Evolutionary conservation across 2,888 invertebrate species (phyloP), one percentile per base, ranked within the genome.

Genomic region (Coecobrya sp.): DNA sequence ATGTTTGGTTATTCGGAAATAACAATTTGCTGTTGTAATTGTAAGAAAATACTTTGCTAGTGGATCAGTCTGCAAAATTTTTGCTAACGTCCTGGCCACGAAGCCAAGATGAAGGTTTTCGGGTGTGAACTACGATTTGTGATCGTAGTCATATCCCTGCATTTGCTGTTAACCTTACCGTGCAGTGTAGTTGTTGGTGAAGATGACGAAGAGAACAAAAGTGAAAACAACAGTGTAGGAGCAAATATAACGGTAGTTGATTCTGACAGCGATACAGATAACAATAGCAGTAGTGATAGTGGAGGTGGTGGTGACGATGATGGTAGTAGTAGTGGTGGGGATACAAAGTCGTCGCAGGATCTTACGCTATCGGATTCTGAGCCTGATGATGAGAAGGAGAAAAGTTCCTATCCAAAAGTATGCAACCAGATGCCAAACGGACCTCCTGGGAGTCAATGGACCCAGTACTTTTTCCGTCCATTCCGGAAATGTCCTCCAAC

Each of bases 401-500:
- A 85, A 52, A 49, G 36, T 22, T 19, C 81, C 22, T 73, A 73
- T 55, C 92, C 89, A 8, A 88, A 86, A 89, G 42, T 49, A 27
- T 89, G 81, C 68, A 82, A 84, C 42, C 79, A 91, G 76, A 91
- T 81, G 81, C 85, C 89, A 10, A 85, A 91, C n/a, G 81, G 76
- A 1, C 88, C 81, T 3, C 70, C 90, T 0, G 86, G 84, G 1
- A 89, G 79, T 68, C 42, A 89, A 52, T 89, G 87, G 92, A 81
- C 88, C 0, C 85, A 79, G 19, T 86, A 88, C 36, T 86, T 91
- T 59, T 85, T 91, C 27, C 45, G 91, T 0, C 91, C 91, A 22
- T 87, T 91, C 25, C 42, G 86, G 36, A 91, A 91, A 73, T 91
- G 91, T 45, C 91, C 90, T 25, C 90, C 89, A 0, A 19, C 84